Evolutionary conservation across 2,113 vertebrate genomes (phyloP), one percentile per base, ranked within the genome.

Genomic region (Lophura nycthemera): DNA sequence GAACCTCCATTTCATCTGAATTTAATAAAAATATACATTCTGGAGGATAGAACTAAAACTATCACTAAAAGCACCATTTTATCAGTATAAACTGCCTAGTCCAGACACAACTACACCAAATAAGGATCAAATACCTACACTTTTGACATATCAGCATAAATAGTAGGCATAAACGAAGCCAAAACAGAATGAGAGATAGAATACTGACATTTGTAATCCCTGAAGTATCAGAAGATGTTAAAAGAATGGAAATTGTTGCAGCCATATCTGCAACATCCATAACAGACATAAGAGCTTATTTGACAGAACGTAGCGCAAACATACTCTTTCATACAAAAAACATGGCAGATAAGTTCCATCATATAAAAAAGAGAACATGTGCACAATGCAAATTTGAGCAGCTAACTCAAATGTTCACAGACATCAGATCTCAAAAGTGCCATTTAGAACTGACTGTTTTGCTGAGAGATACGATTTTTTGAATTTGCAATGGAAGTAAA

Each of bases 11-110:
- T 92, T 86, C 88, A 56, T 86, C 73, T 75, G 73, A 91, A 76
- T 87, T 91, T 86, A 96, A 86, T 81, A 90, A 94, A 96, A 90
- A 96, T 77, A 92, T 48, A 83, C 43, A 83, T 38, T 75, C 57
- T 57, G 76, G 83, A 95, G 52, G 73, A 94, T 36, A 15, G 76
- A 71, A 93, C 13, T 19, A 86, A 89, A 94, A 71, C 45, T 56
- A 45, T 25, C 43, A 82, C 87, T 42, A 86, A 81, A 77, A 83
- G 16, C 47, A 86, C 15, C 29, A 43, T 38, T 90, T 43, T 72
- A 4, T 19, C 60, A 81, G 22, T 7, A 77, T 12, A 54, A 78
- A 64, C 47, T 69, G 25, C 32, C 52, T 81, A 90, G 11, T 29
- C 52, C 29, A 71, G 27, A 10, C 36, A 56, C n/a, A 90, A 42